phyloP scores from a whole-genome alignment of 2,888 invertebrate genomes.

The Heliconius ethilla region DNA sequence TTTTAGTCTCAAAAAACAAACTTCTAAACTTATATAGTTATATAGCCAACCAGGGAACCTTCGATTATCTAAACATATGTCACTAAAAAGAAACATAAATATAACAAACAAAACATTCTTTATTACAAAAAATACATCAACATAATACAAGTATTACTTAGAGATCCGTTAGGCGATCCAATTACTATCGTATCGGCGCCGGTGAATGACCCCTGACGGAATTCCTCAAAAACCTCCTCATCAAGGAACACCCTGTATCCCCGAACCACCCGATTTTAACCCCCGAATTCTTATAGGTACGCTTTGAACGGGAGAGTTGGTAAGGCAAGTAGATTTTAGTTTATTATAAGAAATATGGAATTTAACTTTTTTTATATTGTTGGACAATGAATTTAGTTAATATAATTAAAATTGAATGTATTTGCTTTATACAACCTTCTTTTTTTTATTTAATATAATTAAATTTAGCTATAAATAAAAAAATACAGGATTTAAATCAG shows the following conservation, averaged over 20 bases:
- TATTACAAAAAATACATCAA: slow-evolving; percentile 6
- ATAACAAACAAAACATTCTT: background rate
- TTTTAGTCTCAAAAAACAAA: background rate
- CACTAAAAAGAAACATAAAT: background rate
- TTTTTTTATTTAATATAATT: too few species aligned
- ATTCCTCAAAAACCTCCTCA: slow-evolving; percentile 81
- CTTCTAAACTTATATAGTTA: background rate
- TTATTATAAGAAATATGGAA: background rate
- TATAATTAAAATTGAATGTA: too few species aligned
- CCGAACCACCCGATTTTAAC: slow-evolving; percentile 72
- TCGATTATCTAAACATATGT: background rate
- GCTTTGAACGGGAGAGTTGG: slow-evolving; percentile 39
- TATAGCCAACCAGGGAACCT: background rate
- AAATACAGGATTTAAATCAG: too few species aligned
- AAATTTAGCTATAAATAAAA: too few species aligned
- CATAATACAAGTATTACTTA: slow-evolving; percentile 33
- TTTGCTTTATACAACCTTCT: too few species aligned
- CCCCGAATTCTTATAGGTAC: slow-evolving; percentile 74
- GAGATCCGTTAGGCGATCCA: slow-evolving; percentile 56
- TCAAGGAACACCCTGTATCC: slow-evolving; percentile 74
- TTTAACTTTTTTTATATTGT: too few species aligned
- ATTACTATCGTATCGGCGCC: slow-evolving; percentile 78
- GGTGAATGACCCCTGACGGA: slow-evolving; percentile 76
- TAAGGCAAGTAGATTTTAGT: slow-evolving; percentile 27
- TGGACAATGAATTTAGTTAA: too few species aligned